Conservation (phyloP, 2,888 invertebrate genomes). For the Galeopsomyia nigrocyanea region DNA sequence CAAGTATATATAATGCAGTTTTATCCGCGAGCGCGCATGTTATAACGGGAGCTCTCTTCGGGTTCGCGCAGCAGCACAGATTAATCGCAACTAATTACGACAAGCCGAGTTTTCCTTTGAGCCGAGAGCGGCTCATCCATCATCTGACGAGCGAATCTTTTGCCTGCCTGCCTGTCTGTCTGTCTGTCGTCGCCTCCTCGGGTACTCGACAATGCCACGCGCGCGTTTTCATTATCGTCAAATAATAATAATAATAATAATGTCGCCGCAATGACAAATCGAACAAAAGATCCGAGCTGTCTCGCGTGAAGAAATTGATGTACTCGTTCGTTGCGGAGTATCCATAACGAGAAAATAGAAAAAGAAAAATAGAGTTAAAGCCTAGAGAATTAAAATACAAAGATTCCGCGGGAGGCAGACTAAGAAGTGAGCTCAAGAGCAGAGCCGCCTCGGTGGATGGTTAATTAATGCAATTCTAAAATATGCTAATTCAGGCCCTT, state of each 20-base stretch:
- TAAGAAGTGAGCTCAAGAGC: not conserved
- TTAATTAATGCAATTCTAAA: constrained; percentile 62
- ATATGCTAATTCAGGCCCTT: constrained; percentile 58
- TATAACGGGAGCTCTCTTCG: constrained; percentile 19
- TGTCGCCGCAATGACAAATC: too few relatives aligned
- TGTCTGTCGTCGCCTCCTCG: constrained; percentile 26
- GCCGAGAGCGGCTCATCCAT: constrained; percentile 3
- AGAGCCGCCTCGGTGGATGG: constrained; percentile 40
- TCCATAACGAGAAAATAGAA: not conserved
- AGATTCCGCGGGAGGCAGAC: constrained; percentile 28
- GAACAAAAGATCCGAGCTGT: too few relatives aligned
- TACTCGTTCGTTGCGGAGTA: constrained; percentile 4
- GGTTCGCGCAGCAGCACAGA: constrained; percentile 11
- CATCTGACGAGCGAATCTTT: constrained; percentile 11
- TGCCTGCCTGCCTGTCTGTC: too few relatives aligned
- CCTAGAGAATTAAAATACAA: constrained; percentile 40
- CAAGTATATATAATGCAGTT: constrained; percentile 12
- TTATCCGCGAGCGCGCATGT: constrained; percentile 1
- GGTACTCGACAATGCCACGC: constrained; percentile 40
- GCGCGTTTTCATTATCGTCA: constrained; percentile 32
- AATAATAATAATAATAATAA: too few relatives aligned
- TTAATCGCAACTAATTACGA: constrained; percentile 45
- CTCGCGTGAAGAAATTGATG: not conserved
- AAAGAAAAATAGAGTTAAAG: constrained; percentile 17
- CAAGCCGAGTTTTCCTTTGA: constrained; percentile 18